A percentile compares a stretch with the other conserved stretches of the same genome.
Evolutionary conservation across 2,888 invertebrate species (phyloP).

Genomic region (Creontiades dilutus): DNA sequence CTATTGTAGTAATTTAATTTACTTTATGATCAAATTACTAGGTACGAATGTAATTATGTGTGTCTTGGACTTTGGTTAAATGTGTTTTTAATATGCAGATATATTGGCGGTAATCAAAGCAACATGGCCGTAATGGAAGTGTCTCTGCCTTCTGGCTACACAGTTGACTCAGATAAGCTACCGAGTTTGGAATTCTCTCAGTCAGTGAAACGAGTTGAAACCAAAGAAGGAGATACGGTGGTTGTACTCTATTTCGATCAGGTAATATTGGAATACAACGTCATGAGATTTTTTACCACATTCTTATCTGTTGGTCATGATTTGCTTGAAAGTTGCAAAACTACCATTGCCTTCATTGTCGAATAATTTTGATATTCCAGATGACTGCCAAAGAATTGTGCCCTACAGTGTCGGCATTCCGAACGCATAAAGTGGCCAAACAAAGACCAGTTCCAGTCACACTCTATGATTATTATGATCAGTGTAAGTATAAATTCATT

Average conservation of each 20-base stretch:
- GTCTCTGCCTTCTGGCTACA: conserved; percentile 93
- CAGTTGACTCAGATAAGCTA: conserved; percentile 87
- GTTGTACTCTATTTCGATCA: conserved; percentile 87
- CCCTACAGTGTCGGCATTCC: conserved; percentile 89
- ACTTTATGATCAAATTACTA: too few relatives aligned
- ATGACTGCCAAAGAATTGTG: conserved; percentile 84
- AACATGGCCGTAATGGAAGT: conserved; percentile 96
- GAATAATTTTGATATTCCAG: conserved; percentile 76
- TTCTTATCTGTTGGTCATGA: too few relatives aligned
- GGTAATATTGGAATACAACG: conserved; percentile 78
- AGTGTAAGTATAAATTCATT: conserved; percentile 83
- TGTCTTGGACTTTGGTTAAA: too few relatives aligned
- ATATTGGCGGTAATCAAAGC: conserved; percentile 85
- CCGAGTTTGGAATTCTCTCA: conserved; percentile 82
- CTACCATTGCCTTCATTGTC: neutral
- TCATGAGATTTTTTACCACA: too few relatives aligned
- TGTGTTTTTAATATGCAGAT: conserved; percentile 79
- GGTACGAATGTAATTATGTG: too few relatives aligned
- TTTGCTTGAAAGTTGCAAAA: neutral
- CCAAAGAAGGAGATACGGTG: conserved; percentile 83
- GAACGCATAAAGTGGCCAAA: conserved; percentile 90
- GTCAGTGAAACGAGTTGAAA: conserved; percentile 84
- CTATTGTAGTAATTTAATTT: too few relatives aligned
- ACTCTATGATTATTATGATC: conserved; percentile 94
- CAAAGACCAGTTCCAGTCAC: conserved; percentile 92